Conservation (phyloP, 2,113 vertebrate genomes). For the Mohoua ochrocephala region DNA sequence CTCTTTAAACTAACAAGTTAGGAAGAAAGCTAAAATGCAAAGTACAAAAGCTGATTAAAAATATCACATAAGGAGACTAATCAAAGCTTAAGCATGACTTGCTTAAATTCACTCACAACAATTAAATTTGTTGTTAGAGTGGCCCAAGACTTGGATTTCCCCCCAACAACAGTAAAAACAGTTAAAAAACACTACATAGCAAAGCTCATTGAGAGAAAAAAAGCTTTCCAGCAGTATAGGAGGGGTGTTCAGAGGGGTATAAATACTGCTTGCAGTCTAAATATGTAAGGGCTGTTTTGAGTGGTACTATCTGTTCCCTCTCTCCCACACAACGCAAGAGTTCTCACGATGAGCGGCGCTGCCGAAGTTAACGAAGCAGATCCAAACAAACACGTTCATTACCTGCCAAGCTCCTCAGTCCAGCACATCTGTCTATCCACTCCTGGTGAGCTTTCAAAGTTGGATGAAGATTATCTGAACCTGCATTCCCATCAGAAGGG, state of each 20-base stretch:
- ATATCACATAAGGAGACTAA: not conserved
- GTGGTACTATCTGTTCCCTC: not conserved
- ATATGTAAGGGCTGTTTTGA: not conserved
- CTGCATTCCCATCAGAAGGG: not conserved
- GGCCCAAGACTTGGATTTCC: not conserved
- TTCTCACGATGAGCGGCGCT: accelerated
- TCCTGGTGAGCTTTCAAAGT: not conserved
- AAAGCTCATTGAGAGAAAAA: not conserved
- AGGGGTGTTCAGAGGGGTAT: not conserved
- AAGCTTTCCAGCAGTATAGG: not conserved
- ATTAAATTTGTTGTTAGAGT: not conserved
- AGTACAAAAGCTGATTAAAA: not conserved
- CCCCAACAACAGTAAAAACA: not conserved
- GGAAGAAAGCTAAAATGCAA: not conserved
- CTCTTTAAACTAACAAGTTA: not conserved
- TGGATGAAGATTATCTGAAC: not conserved
- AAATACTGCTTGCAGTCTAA: not conserved
- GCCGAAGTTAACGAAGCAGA: not conserved
- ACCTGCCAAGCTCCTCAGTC: not conserved
- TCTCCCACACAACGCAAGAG: not conserved
- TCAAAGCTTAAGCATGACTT: not conserved
- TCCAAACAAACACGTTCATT: not conserved
- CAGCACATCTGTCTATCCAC: not conserved
- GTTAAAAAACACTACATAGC: not conserved
- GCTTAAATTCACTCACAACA: not conserved